Conservation (phyloP, 2,888 invertebrate species). For the Cheilosia vernalis region DNA sequence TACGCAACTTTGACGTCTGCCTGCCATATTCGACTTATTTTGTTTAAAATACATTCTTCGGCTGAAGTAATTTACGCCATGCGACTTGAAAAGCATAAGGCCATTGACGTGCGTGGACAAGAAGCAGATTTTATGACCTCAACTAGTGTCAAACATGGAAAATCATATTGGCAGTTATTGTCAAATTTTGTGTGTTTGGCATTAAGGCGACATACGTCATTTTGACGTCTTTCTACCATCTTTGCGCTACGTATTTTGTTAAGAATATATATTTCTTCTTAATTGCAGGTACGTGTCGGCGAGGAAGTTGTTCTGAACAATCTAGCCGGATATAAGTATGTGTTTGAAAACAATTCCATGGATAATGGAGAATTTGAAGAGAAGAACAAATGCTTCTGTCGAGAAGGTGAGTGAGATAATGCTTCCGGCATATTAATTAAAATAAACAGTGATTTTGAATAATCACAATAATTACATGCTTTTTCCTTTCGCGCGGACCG, state of each 20-base stretch:
- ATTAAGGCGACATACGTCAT: constrained; percentile 11
- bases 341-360: constrained; percentile 89
- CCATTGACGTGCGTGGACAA: background rate
- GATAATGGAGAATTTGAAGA: constrained; percentile 89
- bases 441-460: constrained; percentile 11
- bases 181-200: constrained; percentile 11
- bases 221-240: constrained; percentile 11
- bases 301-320: constrained; percentile 86
- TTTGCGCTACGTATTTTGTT: background rate
- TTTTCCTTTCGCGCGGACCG: background rate
- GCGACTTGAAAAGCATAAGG: background rate
- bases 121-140: background rate
- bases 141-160: constrained; percentile 1
- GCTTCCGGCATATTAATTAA: constrained; percentile 43
- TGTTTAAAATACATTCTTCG: too few relatives aligned
- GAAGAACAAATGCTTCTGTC: constrained; percentile 93
- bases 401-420: constrained; percentile 84
- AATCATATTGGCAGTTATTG: constrained; percentile 1
- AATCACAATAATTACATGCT: background rate
- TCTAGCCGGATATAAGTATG: constrained; percentile 88
- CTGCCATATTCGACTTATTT: too few relatives aligned
- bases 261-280: constrained; percentile 47
- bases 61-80: too few relatives aligned
- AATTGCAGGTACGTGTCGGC: constrained; percentile 85
- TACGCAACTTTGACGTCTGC: too few relatives aligned